Base-by-base conservation (phyloP, 2,888 invertebrate species). In the Hemicrepidius hirtus region DNA sequence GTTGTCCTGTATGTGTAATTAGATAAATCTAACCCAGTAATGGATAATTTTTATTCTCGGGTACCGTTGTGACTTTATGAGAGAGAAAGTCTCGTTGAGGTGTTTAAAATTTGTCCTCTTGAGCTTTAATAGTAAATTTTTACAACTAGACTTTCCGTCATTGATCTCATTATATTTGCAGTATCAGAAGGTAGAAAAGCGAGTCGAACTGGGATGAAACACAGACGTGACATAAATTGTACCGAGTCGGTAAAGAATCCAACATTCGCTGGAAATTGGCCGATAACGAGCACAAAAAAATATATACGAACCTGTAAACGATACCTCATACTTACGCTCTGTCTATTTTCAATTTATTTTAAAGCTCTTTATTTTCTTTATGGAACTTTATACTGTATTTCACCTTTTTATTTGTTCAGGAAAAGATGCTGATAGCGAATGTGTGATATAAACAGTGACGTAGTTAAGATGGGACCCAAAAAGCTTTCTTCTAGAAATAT, bases 221-320 rank as follows among this genome's bases (percentile, higher is more conserved):
- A 69, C 40, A 70, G 44, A 67, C 66, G 66, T 73, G 73, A 69
- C 70, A 70, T 73, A 73, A 73, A 73, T 73, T 73, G 72, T 53
- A 64, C 55, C 28, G 60, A 67, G 62, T 68, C 64, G 40, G 71
- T 73, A 68, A 49, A 73, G 70, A 73, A 75, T 73, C 70, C 71
- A 73, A 73, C 73, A 73, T 74, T 75, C 73, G 60, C 60, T 73
- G 70, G 68, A 77, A 77, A 77, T 77, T 77, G 77, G 76, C 77
- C 77, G 77, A 77, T 77, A 77, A 77, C 77, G 77, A 77, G 73
- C 68, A 64, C n/a, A 75, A 77, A 74, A 73, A 77, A 75, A 68
- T 66, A 71, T 63, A 73, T 60, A 69, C 69, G 60, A 75, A 75
- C 76, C 74, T 75, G 77, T 76, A 76, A 77, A 74, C 76, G 77